These are phyloP conservation scores for Lycaon pictus DNA, from an alignment of 2,113 vertebrate genomes.

Conservation along the genomic window DNA sequence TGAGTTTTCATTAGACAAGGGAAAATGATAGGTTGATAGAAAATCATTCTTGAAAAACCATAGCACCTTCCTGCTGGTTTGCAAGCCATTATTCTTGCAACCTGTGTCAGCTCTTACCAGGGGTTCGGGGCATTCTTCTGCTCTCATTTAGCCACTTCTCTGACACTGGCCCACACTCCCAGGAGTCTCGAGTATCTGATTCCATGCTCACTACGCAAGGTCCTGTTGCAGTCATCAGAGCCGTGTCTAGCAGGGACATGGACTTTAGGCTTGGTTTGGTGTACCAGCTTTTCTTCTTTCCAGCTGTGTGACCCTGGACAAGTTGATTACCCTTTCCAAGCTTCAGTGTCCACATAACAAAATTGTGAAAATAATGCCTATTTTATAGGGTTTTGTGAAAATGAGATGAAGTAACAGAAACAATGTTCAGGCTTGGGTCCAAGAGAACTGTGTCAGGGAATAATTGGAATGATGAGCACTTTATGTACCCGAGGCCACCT, in stretches of 20 bases:
- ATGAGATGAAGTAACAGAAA: not conserved
- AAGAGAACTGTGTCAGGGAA: fast-evolving
- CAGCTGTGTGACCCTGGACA: not conserved
- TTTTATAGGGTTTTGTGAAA: not conserved
- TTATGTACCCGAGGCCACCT: not conserved
- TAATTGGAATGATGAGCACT: not conserved
- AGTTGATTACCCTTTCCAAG: not conserved
- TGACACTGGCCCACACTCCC: not conserved
- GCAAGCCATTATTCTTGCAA: not conserved
- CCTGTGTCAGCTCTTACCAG: not conserved
- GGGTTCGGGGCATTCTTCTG: not conserved
- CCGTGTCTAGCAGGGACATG: not conserved
- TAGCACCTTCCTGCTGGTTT: not conserved
- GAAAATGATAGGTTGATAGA: not conserved
- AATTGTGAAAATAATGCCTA: not conserved
- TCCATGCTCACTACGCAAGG: not conserved
- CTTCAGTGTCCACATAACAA: not conserved
- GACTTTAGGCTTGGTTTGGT: not conserved
- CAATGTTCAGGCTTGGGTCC: not conserved
- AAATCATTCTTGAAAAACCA: not conserved
- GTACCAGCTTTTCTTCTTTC: not conserved
- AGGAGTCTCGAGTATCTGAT: not conserved
- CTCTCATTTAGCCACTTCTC: not conserved
- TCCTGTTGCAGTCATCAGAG: not conserved
- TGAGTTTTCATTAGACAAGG: not conserved